Evolutionary conservation across 2,888 invertebrate genomes (phyloP), one percentile per base, ranked within the genome.

Genomic region (Hydraecia micacea): DNA sequence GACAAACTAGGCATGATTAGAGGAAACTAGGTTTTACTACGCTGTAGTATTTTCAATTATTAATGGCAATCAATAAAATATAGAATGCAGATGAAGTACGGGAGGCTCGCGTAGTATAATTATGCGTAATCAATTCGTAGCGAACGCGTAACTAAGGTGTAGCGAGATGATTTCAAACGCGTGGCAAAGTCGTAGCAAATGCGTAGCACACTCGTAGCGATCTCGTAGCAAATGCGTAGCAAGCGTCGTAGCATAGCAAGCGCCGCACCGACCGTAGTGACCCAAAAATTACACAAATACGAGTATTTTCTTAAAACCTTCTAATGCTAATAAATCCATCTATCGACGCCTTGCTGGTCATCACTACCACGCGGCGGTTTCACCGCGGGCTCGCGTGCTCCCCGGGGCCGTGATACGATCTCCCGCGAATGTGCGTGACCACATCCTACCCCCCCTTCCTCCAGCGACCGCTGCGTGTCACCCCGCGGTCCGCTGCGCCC

Each of bases 371-470:
- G 89, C 83, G 88, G 87, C 88, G 90, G 90, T 92, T 92, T 92
- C 93, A 88, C 91, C 90, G 90, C 89, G 86, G 81, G 75, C 73
- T 89, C 88, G 90, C 90, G 89, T 90, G 89, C 85, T 90, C 89
- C 93, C 94, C 86, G 89, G 91, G 90, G 89, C 90, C 87, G 92
- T 91, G 93, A 93, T 93, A 93, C 93, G 89, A 94, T 93, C 94
- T 93, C 92, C 92, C 94, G 93, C 93, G 93, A 93, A 92, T 92
- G 92, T 93, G 93, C 95, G 94, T 95, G 95, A 95, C 95, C 95
- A 91, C 95, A 95, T 95, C 95, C 95, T 95, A 86, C 84, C 86
- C 83, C 81, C 89, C 76, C 68, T 80, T 69, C 71, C 42, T 67
- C 80, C 69, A 67, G 75, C 83, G 79, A 79, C 86, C 87, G 86